phyloP scores from a whole-genome alignment of 2,113 vertebrate genomes.

The Hassar affinis region DNA sequence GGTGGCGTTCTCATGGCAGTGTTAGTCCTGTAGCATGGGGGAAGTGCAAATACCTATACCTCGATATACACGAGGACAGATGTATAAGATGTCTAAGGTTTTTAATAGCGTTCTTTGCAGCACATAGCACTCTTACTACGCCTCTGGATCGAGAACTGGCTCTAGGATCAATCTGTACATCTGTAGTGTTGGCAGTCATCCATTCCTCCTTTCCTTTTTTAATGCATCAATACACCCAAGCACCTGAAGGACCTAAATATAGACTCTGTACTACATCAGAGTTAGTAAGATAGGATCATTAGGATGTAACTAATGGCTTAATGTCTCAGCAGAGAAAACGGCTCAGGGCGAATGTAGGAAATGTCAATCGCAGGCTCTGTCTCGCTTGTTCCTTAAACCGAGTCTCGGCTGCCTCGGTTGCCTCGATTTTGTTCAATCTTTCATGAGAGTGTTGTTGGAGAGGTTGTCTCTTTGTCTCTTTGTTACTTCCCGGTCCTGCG shows the following conservation, averaged over 20 bases:
- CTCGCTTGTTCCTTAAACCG: not conserved
- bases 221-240: slow-evolving; percentile 23
- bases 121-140: not conserved
- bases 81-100: too few relatives aligned
- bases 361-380: slow-evolving; percentile 17
- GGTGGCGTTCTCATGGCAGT: too few relatives aligned
- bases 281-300: slow-evolving; percentile 17
- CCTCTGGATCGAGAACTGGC: slow-evolving; percentile 2
- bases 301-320: slow-evolving; percentile 26
- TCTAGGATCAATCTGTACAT: slow-evolving; percentile 12
- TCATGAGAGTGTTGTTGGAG: not conserved
- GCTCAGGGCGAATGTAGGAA: slow-evolving; percentile 32
- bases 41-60: not conserved
- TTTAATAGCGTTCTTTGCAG: too few relatives aligned
- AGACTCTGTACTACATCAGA: slow-evolving; percentile 23
- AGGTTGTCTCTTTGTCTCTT: too few relatives aligned
- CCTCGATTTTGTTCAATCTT: not conserved
- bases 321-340: slow-evolving; percentile 16
- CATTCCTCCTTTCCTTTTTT: not conserved
- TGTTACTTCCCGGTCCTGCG: too few relatives aligned
- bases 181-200: slow-evolving; percentile 11
- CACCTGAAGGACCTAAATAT: slow-evolving; percentile 26
- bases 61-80: not conserved
- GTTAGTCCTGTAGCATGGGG: not conserved
- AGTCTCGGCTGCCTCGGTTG: not conserved